phyloP scores from a whole-genome alignment of 2,113 vertebrate genomes.

The Ivindomyrus marchei region DNA sequence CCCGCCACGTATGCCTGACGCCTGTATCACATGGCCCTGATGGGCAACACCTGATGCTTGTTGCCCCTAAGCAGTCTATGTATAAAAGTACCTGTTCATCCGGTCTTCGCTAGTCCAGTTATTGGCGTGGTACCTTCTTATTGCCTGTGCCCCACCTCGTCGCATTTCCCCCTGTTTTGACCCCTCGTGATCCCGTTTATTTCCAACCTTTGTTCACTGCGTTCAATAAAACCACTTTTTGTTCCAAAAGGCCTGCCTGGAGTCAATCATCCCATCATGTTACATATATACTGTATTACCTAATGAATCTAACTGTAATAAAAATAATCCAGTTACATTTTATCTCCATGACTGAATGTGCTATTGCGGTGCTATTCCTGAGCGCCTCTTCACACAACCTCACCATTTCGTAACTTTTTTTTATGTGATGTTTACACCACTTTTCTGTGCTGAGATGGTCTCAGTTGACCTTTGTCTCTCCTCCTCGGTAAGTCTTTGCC shows the following conservation, averaged over 20 bases:
- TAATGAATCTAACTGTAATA: neutral
- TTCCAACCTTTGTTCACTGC: neutral
- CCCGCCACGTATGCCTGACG: too few species aligned
- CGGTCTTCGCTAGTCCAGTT: neutral
- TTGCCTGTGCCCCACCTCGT: neutral
- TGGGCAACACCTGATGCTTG: neutral
- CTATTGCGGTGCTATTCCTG: neutral
- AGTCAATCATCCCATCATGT: neutral
- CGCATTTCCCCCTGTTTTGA: neutral
- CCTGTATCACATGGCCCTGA: neutral
- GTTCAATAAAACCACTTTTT: neutral
- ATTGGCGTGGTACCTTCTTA: neutral
- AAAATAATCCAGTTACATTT: neutral
- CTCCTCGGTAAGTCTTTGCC: neutral
- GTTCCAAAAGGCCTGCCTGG: neutral
- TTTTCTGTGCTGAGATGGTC: neutral
- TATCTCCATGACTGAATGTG: neutral
- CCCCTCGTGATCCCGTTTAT: neutral
- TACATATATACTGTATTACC: neutral
- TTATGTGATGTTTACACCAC: neutral
- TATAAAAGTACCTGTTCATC: neutral
- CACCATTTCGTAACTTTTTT: neutral
- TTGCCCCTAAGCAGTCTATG: neutral
- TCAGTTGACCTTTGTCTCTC: neutral
- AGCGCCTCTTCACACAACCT: neutral